phyloP scores from a whole-genome alignment of 1,140 invertebrate genomes.

The Argopecten irradians region DNA sequence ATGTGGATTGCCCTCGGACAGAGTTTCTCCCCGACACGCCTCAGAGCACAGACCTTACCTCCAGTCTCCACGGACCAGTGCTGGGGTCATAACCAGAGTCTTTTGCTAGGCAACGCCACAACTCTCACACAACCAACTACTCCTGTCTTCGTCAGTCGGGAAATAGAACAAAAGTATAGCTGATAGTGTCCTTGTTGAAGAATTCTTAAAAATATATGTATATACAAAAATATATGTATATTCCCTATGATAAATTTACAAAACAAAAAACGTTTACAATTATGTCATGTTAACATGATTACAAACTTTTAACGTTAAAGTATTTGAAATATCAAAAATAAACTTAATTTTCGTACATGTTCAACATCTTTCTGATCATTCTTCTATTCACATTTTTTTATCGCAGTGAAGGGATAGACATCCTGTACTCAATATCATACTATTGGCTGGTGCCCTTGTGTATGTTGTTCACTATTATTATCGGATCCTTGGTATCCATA shows the following conservation, averaged over 20 bases:
- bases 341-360: too few species aligned
- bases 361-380: too few species aligned
- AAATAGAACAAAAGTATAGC: not conserved
- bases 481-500: constrained; percentile 39
- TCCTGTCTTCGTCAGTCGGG: not conserved
- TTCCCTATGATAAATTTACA: too few species aligned
- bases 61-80: constrained; percentile 48
- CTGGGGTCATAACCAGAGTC: constrained; percentile 27
- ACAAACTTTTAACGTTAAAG: too few species aligned
- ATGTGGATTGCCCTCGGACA: constrained; percentile 53
- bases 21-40: constrained; percentile 50
- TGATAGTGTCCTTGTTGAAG: not conserved
- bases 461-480: constrained; percentile 38
- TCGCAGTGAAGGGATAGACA: constrained; percentile 53
- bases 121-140: not conserved
- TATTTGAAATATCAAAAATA: too few species aligned
- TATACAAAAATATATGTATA: too few species aligned
- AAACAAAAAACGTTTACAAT: too few species aligned
- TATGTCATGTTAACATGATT: too few species aligned
- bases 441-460: constrained; percentile 41
- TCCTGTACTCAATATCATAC: constrained; percentile 55
- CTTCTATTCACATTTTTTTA: too few species aligned
- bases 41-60: constrained; percentile 43
- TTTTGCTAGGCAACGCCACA: not conserved
- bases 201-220: too few species aligned